Percentiles rank a stretch among this genome's conserved stretches.
Evolutionary conservation across 2,797 vertebrate species (phyloP).

Genomic region (Enteromius radiatus): DNA sequence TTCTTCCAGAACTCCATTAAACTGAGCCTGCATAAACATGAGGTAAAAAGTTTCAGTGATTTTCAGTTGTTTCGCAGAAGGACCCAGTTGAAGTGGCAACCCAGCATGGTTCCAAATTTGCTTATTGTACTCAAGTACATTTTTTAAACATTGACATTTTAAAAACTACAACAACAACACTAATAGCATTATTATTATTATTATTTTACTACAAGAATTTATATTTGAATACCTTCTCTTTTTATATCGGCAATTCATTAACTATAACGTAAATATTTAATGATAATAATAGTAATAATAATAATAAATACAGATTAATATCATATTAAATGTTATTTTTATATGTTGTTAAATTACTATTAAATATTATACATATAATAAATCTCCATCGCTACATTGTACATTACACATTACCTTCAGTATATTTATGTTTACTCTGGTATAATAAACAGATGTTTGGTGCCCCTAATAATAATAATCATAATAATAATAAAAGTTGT

Average conservation of each 20-base stretch:
- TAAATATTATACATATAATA: background rate
- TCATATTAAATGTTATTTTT: too few species aligned
- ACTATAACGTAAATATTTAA: background rate
- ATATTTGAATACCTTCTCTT: background rate
- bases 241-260: too few species aligned
- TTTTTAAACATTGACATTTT: background rate
- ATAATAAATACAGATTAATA: too few species aligned
- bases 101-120: background rate
- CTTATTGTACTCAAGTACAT: background rate
- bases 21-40: slow-evolving; percentile 12
- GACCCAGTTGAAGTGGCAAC: background rate
- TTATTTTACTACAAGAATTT: background rate
- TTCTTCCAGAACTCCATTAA: slow-evolving; percentile 18
- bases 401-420: too few species aligned
- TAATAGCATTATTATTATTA: background rate
- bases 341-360: background rate
- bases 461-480: too few species aligned
- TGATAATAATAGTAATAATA: background rate
- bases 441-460: too few species aligned
- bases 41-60: background rate
- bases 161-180: background rate
- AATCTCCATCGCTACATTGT: too few species aligned
- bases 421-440: too few species aligned
- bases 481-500: too few species aligned
- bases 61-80: background rate